Conservation (phyloP, 2,797 vertebrate genomes). For the Alouatta caraya region DNA sequence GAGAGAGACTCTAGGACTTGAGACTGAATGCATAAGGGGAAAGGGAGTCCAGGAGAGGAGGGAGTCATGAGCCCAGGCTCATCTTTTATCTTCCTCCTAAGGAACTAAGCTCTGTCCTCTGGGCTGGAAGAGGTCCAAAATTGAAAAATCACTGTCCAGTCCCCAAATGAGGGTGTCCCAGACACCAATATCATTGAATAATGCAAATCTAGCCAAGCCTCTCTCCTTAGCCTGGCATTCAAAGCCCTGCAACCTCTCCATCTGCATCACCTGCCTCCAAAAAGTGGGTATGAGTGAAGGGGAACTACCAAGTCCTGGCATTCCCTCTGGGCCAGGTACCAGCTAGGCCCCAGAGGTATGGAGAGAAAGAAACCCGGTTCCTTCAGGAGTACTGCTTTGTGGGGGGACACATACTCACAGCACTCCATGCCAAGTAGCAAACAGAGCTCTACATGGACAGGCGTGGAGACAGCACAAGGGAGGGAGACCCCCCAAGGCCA, state of each 20-base stretch:
- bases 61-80: background rate
- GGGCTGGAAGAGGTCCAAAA: background rate
- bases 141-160: constrained; percentile 11
- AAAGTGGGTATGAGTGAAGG: background rate
- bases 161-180: background rate
- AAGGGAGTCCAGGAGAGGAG: background rate
- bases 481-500: background rate
- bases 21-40: background rate
- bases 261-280: background rate
- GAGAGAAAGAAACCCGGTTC: background rate
- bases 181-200: background rate
- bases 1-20: background rate
- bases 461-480: background rate
- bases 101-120: background rate
- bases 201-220: constrained; percentile 21
- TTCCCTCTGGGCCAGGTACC: background rate
- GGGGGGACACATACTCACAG: background rate
- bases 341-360: background rate
- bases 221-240: constrained; percentile 14
- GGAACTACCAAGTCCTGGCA: background rate
- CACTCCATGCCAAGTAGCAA: background rate
- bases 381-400: background rate
- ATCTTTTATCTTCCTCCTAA: background rate
- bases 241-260: background rate
- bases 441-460: background rate